phyloP scores from a whole-genome alignment of 2,113 vertebrate genomes.

The Climacteris rufus region DNA sequence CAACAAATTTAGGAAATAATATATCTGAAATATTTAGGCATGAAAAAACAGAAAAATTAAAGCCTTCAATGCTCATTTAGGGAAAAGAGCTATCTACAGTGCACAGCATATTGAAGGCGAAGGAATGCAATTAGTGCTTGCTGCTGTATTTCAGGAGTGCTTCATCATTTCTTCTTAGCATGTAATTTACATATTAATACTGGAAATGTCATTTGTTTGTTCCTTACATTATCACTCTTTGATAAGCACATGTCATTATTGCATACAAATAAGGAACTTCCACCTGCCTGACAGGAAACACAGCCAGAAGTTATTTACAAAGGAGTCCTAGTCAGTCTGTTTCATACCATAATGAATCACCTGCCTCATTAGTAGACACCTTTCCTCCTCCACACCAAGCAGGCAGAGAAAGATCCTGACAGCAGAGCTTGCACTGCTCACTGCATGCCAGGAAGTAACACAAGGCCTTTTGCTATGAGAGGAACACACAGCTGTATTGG shows the following conservation, averaged over 20 bases:
- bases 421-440: not conserved
- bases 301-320: not conserved
- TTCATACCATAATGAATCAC: not conserved
- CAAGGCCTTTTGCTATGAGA: not conserved
- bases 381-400: not conserved
- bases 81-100: not conserved
- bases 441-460: not conserved
- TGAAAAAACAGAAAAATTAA: not conserved
- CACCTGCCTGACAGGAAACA: not conserved
- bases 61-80: not conserved
- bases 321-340: not conserved
- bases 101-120: not conserved
- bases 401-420: not conserved
- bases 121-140: not conserved
- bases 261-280: not conserved
- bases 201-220: slow-evolving; percentile 25
- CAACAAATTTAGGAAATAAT: not conserved
- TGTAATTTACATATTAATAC: slow-evolving; percentile 19
- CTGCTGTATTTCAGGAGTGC: not conserved
- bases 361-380: not conserved
- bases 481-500: not conserved
- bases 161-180: not conserved
- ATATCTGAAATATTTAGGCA: not conserved
- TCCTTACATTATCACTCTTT: not conserved
- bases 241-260: not conserved